phyloP scores from a whole-genome alignment of 30 jellyfish, hydroid and myxozoan genomes.

The Aurelia sp. region DNA sequence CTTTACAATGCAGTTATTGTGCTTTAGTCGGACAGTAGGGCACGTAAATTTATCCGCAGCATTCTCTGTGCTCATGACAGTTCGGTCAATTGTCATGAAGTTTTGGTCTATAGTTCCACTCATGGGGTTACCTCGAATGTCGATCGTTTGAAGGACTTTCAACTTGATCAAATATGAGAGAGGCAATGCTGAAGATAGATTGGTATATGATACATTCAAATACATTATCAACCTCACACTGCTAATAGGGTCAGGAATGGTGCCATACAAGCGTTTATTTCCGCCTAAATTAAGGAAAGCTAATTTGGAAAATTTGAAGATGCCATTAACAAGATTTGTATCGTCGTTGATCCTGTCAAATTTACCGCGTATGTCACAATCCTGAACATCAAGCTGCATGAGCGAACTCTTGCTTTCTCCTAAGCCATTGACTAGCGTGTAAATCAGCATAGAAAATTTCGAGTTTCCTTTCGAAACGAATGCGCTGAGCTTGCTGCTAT shows the following conservation, averaged over 20 bases:
- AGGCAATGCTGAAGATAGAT: constrained; percentile 45
- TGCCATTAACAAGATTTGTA: constrained; percentile 37
- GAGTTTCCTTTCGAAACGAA: constrained; percentile 54
- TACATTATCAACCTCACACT: constrained; percentile 36
- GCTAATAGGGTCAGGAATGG: constrained; percentile 64
- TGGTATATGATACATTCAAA: constrained; percentile 46
- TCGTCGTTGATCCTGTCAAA: constrained; percentile 46
- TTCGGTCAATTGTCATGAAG: constrained; percentile 38
- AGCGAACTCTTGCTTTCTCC: constrained; percentile 34
- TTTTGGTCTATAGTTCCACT: constrained; percentile 21
- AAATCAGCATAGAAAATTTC: constrained; percentile 21
- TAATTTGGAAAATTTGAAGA: constrained; percentile 44
- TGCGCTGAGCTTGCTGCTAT: constrained; percentile 15
- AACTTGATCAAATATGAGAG: constrained; percentile 34
- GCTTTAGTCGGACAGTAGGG: constrained; percentile 58
- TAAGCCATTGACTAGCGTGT: constrained; percentile 25
- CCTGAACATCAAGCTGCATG: constrained; percentile 55
- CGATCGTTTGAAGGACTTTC: constrained; percentile 39
- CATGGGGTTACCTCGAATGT: constrained; percentile 64
- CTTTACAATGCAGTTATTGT: constrained; percentile 32
- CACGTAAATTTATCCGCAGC: constrained; percentile 30
- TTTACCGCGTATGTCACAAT: constrained; percentile 54
- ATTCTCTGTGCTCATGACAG: constrained; percentile 17
- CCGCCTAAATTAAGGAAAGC: constrained; percentile 59
- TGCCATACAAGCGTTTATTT: constrained; percentile 50